These are phyloP conservation scores for Salvelinus fontinalis DNA, from an alignment of 2,113 vertebrate species.

Conservation along the genomic window DNA sequence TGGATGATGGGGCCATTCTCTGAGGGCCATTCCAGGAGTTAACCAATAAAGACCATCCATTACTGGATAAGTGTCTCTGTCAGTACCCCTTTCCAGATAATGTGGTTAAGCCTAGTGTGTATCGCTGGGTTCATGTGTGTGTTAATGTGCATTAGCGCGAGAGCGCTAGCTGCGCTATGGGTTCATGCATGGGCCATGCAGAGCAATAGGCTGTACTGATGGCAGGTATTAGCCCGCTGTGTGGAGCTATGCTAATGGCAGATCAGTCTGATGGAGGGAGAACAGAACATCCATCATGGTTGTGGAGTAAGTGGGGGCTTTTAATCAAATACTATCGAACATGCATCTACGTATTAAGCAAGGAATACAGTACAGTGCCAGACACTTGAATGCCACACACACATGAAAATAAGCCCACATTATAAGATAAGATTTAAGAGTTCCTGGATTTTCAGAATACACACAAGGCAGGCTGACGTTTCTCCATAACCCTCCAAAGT, in stretches of 20 bases:
- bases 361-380: neutral
- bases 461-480: slow-evolving; percentile 15
- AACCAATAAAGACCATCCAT: slow-evolving; percentile 7
- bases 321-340: slow-evolving; percentile 10
- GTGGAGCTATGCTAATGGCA: slow-evolving; percentile 25
- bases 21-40: neutral
- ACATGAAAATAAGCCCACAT: neutral
- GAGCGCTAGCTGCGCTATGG: neutral
- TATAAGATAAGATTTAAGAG: neutral
- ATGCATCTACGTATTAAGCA: neutral
- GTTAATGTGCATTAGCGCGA: slow-evolving; percentile 35
- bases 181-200: slow-evolving; percentile 43
- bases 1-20: neutral
- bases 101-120: slow-evolving; percentile 13
- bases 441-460: neutral
- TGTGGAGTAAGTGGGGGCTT: slow-evolving; percentile 9
- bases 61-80: neutral
- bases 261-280: slow-evolving; percentile 11
- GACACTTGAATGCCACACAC: neutral
- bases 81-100: slow-evolving; percentile 11
- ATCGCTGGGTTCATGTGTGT: slow-evolving; percentile 6
- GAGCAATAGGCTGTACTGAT: slow-evolving; percentile 25
- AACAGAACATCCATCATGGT: slow-evolving; percentile 24
- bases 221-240: slow-evolving; percentile 12
- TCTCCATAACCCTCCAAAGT: slow-evolving; percentile 7